Base-by-base conservation (phyloP, 2,888 invertebrate genomes). In the Eupeodes luniger region DNA sequence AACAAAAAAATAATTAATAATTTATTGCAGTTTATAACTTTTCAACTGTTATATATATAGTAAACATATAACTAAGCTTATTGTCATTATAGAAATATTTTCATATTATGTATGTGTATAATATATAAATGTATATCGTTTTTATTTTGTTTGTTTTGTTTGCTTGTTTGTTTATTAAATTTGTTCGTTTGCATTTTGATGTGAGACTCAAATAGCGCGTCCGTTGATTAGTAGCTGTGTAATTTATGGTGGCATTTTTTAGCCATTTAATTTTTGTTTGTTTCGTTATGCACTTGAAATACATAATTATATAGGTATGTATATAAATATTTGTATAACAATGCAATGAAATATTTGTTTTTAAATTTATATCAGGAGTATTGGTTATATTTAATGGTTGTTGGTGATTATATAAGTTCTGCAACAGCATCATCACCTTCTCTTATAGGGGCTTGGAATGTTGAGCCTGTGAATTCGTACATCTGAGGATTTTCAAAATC, bases 401-500 rank as follows among this genome's bases (percentile, higher is more conserved):
- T 51, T 49, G 16, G 44, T 67, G 36, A 82, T 92, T 92, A 94
- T 88, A 94, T 93, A 86, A 94, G 91, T 91, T 94, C 93, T 72
- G 94, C 93, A 59, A 93, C 93, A 51, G 92, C 93, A 85, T 93
- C 93, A 64, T 94, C 93, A n/a, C 92, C 92, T 90, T 93, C 92
- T 78, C 93, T 91, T 85, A 93, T 92, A 16, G 96, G 96, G 12
- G 96, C 97, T 93, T 96, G 96, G 92, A 96, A 96, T 83, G 96
- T 96, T 90, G 96, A 96, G 14, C 96, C 96, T 78, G 93, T 94
- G 47, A 94, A 94, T 91, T 94, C 94, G 90, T 93, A 94, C 90
- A 93, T 92, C 92, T 94, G 81, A 90, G 72, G 87, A 59, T 36
- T 59, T 27, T 27, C 27, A 27, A 27, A 27, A 27, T 27, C 27